A percentile compares a stretch with the other conserved stretches of the same genome.
These are phyloP conservation scores for Jaculus jaculus DNA, from an alignment of 2,113 vertebrate species.

Conservation along the genomic window DNA sequence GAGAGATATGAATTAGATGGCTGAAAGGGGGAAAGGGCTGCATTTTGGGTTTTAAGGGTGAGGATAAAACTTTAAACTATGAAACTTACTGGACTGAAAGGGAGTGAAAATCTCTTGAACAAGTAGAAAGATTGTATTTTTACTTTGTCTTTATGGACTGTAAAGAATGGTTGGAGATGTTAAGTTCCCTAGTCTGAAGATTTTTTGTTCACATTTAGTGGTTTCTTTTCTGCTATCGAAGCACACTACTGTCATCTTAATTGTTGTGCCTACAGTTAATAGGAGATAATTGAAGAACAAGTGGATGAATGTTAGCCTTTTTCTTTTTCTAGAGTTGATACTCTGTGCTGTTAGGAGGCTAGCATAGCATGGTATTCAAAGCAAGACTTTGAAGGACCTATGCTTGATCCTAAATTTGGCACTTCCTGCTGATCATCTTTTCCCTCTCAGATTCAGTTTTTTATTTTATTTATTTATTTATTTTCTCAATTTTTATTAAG, in stretches of 20 bases:
- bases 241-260: background rate
- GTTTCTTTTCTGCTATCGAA: background rate
- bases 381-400: background rate
- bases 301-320: background rate
- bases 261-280: background rate
- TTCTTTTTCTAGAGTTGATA: background rate
- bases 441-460: background rate
- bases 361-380: background rate
- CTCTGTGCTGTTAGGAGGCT: background rate
- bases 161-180: background rate
- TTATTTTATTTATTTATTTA: no score
- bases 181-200: background rate
- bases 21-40: background rate
- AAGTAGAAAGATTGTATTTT: background rate
- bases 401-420: background rate
- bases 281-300: background rate
- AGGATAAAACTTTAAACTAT: background rate
- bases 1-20: no score
- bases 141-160: background rate
- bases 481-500: no score
- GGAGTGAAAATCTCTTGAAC: background rate
- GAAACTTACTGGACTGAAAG: background rate
- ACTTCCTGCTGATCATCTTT: background rate
- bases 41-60: background rate
- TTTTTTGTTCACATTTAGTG: background rate